Base-by-base conservation (phyloP, 1,140 invertebrate genomes). In the Bombus waltoni region DNA sequence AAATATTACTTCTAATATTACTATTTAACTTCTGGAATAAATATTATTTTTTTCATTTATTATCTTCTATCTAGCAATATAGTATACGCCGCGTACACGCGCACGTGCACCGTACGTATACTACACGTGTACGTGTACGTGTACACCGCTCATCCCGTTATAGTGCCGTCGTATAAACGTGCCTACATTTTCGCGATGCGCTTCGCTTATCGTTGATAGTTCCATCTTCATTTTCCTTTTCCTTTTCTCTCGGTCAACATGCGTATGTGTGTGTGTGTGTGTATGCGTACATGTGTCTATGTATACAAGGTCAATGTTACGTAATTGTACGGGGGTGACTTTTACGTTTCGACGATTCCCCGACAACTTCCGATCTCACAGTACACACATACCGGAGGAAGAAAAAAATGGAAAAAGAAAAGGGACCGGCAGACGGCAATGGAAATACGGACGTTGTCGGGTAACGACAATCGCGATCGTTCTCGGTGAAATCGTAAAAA, bases 1-100 rank as follows among this genome's bases (percentile, higher is more conserved):
- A 93, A 93, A 93, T 92, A 93, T 91, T 93, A 93, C 77, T 86
- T 85, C 88, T 90, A 90, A 82, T 87, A 91, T 85, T 87, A 86
- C 66, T 85, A 87, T 85, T 87, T 90, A 91, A 91, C 83, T 84
- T 86, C 81, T 82, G 80, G 81, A 87, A 91, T 91, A 91, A 91
- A 91, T 90, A 90, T 89, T 91, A 90, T 42, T 42, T 91, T 81
- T 57, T 88, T 62, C 65, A 88, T 85, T 84, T 86, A 66, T 77
- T 88, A 82, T 78, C 75, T 38, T 73, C 72, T 86, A 82, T 87
- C 25, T 75, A 84, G 8, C 66, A 84, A 68, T 81, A 70, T 88
- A 74, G 62, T 82, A 73, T 87, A 74, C 83, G 70, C 22, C 22
- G 57, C 28, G 22, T 62, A n/a, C 71, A n/a, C 42, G 10, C 35